A percentile compares a stretch with the other conserved stretches of the same genome.
Conservation (phyloP, 2,797 vertebrate genomes). For the Bovichtus diacanthus region DNA sequence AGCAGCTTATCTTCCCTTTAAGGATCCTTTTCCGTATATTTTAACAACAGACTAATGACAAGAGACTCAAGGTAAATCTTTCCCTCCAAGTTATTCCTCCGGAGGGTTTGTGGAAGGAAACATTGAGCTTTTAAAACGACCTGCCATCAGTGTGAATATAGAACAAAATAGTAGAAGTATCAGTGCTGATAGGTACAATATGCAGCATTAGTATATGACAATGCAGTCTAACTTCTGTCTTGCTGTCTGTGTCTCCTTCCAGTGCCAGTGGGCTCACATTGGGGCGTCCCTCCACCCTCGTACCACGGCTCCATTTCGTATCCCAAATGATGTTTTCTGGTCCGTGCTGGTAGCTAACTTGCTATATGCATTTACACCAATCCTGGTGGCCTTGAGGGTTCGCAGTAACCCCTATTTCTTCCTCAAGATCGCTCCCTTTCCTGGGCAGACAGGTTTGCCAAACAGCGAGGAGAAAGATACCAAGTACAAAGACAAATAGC, state of each 20-base stretch:
- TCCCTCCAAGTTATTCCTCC: constrained; percentile 13
- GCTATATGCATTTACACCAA: constrained; percentile 83
- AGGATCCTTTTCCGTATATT: constrained; percentile 20
- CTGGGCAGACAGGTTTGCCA: constrained; percentile 74
- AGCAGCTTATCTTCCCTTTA: constrained; percentile 28
- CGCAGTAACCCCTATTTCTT: constrained; percentile 87
- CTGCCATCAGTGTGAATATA: constrained; percentile 9
- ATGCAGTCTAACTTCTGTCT: constrained; percentile 5
- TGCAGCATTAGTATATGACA: not conserved
- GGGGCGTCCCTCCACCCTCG: constrained; percentile 89
- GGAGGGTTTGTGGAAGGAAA: constrained; percentile 19
- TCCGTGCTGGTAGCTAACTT: constrained; percentile 85
- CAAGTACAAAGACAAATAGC: constrained; percentile 79
- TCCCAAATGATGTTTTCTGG: constrained; percentile 83
- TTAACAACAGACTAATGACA: constrained; percentile 41
- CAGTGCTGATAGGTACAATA: not conserved
- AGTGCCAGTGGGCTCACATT: constrained; percentile 93
- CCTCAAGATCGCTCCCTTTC: constrained; percentile 65
- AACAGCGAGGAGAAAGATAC: constrained; percentile 84
- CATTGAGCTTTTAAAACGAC: constrained; percentile 2
- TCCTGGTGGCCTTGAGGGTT: constrained; percentile 88
- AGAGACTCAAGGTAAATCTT: constrained; percentile 9
- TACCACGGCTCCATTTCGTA: constrained; percentile 89
- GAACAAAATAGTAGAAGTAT: not conserved
- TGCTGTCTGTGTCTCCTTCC: constrained; percentile 40